Evolutionary conservation across 1,140 invertebrate genomes (phyloP).

Genomic region (Maniola jurtina): DNA sequence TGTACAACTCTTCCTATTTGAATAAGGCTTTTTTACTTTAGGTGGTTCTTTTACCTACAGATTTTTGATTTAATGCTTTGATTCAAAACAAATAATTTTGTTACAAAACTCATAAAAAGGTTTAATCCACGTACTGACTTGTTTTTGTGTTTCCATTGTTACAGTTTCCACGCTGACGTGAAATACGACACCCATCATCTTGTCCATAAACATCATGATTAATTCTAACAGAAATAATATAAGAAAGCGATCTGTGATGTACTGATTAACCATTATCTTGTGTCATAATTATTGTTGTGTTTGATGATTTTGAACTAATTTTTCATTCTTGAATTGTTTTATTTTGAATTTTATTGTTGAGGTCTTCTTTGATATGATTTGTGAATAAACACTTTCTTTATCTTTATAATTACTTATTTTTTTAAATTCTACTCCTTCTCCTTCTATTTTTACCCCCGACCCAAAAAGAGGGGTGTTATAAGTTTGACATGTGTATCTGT

Average conservation of each 20-base stretch:
- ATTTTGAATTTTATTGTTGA: not conserved
- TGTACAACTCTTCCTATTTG: no score
- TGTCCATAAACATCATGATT: conserved; percentile 47
- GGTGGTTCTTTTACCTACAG: no score
- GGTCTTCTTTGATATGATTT: not conserved
- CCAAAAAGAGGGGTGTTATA: no score
- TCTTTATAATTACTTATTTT: not conserved
- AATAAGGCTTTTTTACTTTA: no score
- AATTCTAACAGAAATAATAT: not conserved
- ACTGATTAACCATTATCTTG: not conserved
- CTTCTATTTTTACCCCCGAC: no score
- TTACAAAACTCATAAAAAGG: no score
- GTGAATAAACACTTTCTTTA: not conserved
- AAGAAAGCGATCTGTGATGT: conserved; percentile 9
- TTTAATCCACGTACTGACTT: not conserved
- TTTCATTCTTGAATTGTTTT: not conserved
- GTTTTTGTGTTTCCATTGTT: conserved; percentile 37
- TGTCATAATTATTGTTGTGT: not conserved
- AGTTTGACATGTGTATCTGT: no score
- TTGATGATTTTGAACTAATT: not conserved
- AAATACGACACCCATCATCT: conserved; percentile 36
- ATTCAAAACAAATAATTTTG: no score
- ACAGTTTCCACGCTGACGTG: conserved; percentile 48
- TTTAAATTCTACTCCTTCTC: not conserved
- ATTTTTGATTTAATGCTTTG: no score